Evolutionary conservation across 2,797 vertebrate genomes (phyloP), one percentile per base, ranked within the genome.

Genomic region (Chelonia mydas): DNA sequence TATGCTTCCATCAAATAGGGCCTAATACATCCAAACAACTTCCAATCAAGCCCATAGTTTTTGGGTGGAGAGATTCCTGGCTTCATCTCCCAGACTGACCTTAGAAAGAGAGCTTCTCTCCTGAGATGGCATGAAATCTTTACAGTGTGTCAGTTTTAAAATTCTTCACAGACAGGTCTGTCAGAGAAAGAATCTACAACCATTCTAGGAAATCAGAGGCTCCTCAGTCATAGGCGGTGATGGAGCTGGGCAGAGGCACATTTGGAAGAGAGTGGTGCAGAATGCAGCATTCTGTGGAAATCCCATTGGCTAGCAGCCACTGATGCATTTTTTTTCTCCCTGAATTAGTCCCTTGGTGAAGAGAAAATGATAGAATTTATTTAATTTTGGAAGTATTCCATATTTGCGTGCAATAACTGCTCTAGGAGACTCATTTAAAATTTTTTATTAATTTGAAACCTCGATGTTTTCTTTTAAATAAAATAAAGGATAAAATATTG

Each of bases 401-500:
- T 95, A 95, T 95, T 96, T 94, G 53, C 72, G 94, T 92, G 72
- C 84, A 92, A 84, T 89, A 90, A 82, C 49, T 92, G 77, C 94
- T 90, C 92, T 90, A 33, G 74, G 93, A 97, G 92, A 92, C 86
- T 90, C 94, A 95, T 94, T 96, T 94, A 93, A 95, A 94, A 49
- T 54, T 95, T 97, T 89, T 91, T 89, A 93, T 93, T 95, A 96
- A 96, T 92, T 90, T 74, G 89, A 89, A 98, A 94, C 51, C 45
- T 88, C 81, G 84, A 87, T 90, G 50, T 72, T 96, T 96, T 94
- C 74, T 93, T 94, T 94, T 94, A 88, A 93, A 92, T 95, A 96
- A 97, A 96, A 96, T 94, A 96, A 96, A 94, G 94, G 81, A 65
- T 95, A 76, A 94, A 94, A 83, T 90, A 83, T 96, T 95, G 74